These are phyloP conservation scores for Luffia ferchaultella DNA, from an alignment of 2,888 invertebrate genomes.

Conservation along the genomic window DNA sequence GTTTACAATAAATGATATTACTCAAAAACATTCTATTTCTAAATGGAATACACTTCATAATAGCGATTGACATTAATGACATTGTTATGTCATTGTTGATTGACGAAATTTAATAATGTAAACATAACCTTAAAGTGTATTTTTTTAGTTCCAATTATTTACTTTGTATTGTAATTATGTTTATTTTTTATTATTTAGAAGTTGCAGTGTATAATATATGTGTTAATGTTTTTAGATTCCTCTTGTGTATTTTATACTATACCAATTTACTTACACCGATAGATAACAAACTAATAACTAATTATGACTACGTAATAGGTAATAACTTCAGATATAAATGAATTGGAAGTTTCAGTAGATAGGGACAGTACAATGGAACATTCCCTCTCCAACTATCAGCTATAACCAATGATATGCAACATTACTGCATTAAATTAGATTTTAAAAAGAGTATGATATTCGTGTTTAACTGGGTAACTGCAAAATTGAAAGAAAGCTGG, in stretches of 20 bases:
- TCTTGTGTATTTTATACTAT: neutral
- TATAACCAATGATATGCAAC: too few relatives aligned
- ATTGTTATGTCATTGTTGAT: neutral
- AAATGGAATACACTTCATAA: neutral
- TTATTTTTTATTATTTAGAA: neutral
- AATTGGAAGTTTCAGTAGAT: too few relatives aligned
- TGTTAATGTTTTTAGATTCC: neutral
- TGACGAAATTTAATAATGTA: neutral
- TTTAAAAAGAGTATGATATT: too few relatives aligned
- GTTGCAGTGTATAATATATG: neutral
- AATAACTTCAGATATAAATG: too few relatives aligned
- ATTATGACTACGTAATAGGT: constrained; percentile 17
- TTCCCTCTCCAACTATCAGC: too few relatives aligned
- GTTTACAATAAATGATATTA: neutral
- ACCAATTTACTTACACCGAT: neutral
- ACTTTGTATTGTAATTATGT: neutral
- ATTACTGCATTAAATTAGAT: too few relatives aligned
- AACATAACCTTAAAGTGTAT: neutral
- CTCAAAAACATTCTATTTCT: neutral
- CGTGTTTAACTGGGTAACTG: too few relatives aligned
- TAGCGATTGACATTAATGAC: neutral
- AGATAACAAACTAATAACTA: constrained; percentile 6
- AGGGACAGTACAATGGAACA: too few relatives aligned
- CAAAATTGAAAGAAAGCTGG: too few relatives aligned
- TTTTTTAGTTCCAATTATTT: too few relatives aligned